phyloP scores from a whole-genome alignment of 2,888 invertebrate genomes.

The Oxystoma pomonae region DNA sequence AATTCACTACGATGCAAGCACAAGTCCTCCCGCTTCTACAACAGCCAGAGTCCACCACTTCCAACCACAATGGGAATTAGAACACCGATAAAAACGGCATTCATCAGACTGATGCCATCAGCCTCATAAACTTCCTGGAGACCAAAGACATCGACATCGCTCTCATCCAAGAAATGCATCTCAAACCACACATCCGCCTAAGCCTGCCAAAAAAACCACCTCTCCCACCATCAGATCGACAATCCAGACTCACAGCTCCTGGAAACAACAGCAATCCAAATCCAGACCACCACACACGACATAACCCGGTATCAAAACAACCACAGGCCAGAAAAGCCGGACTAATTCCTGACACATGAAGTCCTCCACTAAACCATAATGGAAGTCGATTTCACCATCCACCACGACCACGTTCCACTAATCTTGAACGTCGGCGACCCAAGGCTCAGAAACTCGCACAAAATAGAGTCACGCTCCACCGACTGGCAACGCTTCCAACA shows the following conservation, averaged over 20 bases:
- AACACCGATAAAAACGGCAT: neutral
- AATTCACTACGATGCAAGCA: neutral
- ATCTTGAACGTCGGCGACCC: no score
- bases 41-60: neutral
- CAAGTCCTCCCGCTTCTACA: neutral
- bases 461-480: neutral
- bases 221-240: no score
- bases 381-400: neutral
- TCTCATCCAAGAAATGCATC: neutral
- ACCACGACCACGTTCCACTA: neutral
- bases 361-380: neutral
- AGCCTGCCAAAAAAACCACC: neutral
- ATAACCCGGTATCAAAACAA: neutral
- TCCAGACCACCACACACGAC: neutral
- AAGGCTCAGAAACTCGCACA: neutral
- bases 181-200: neutral
- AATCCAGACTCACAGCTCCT: no score
- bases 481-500: neutral
- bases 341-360: neutral
- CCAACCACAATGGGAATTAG: neutral
- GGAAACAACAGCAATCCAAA: no score
- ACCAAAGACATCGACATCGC: neutral
- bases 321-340: neutral
- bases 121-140: neutral
- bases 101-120: neutral